Conservation (phyloP, 2,888 invertebrate species). For the Acleris emargana region DNA sequence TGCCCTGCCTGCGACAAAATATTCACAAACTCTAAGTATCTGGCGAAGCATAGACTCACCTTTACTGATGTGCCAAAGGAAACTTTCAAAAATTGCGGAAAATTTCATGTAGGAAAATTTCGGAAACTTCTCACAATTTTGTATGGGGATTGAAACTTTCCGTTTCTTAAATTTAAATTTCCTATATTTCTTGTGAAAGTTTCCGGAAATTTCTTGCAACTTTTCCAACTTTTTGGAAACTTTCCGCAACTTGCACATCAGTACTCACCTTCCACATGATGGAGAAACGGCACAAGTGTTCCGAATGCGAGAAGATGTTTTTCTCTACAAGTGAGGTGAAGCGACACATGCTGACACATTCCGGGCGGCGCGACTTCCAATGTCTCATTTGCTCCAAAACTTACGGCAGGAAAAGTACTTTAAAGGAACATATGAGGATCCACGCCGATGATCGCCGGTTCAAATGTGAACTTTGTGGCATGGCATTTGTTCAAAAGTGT, state of each 20-base stretch:
- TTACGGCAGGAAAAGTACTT: slow-evolving; percentile 38
- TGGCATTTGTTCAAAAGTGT: slow-evolving; percentile 27
- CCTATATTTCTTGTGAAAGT: too few relatives aligned
- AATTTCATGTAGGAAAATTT: too few relatives aligned
- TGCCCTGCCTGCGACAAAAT: slow-evolving; percentile 56
- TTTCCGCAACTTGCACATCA: too few relatives aligned
- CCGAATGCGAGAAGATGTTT: slow-evolving; percentile 64
- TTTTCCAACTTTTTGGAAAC: too few relatives aligned
- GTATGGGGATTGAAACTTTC: too few relatives aligned
- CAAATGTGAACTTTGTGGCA: slow-evolving; percentile 48
- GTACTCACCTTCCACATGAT: slow-evolving; percentile 62
- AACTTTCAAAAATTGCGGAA: too few relatives aligned
- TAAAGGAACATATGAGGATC: slow-evolving; percentile 54
- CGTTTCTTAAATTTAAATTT: too few relatives aligned
- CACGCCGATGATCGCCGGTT: slow-evolving; percentile 51
- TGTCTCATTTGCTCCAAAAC: slow-evolving; percentile 15
- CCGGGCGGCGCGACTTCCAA: slow-evolving; percentile 15
- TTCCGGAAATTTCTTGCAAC: too few relatives aligned
- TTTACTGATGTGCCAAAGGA: too few relatives aligned
- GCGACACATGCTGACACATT: slow-evolving; percentile 46
- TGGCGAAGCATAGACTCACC: slow-evolving; percentile 52
- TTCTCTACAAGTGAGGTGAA: slow-evolving; percentile 45
- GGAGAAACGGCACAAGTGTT: slow-evolving; percentile 61
- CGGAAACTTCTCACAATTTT: too few relatives aligned
- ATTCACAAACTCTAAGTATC: slow-evolving; percentile 46